Evolutionary conservation across 2,113 vertebrate species (phyloP).

Genomic region (Anseranas semipalmata): DNA sequence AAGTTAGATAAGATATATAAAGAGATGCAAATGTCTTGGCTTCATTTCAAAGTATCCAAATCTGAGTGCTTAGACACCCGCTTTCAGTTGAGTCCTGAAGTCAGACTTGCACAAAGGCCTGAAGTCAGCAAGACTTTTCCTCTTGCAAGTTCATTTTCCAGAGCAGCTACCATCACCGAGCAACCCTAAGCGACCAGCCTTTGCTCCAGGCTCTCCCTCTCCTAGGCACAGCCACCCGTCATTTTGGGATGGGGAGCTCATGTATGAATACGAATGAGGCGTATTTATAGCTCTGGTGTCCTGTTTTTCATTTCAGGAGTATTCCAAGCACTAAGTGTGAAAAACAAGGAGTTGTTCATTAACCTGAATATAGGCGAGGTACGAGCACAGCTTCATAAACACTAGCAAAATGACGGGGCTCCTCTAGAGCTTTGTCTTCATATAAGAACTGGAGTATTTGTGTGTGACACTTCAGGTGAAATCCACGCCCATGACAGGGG

Average conservation of each 20-base stretch:
- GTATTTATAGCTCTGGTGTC: neutral
- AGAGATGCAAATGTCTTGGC: neutral
- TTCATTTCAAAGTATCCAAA: neutral
- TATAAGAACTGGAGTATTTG: neutral
- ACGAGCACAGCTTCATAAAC: conserved; percentile 2
- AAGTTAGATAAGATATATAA: neutral
- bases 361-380: conserved; percentile 78
- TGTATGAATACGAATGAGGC: neutral
- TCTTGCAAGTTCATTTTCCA: neutral
- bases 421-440: neutral
- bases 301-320: conserved; percentile 69
- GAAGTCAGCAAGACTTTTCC: neutral
- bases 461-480: neutral
- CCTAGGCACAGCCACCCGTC: neutral
- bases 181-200: neutral
- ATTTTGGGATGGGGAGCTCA: neutral
- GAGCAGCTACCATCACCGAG: neutral
- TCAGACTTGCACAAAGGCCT: neutral
- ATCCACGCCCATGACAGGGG: neutral
- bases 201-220: neutral
- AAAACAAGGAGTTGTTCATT: conserved; percentile 67
- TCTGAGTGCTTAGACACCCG: neutral
- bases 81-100: neutral
- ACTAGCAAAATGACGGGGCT: neutral
- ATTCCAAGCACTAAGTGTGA: conserved; percentile 68